Conservation (phyloP, 2,888 invertebrate genomes). For the Augochlorella aurata region DNA sequence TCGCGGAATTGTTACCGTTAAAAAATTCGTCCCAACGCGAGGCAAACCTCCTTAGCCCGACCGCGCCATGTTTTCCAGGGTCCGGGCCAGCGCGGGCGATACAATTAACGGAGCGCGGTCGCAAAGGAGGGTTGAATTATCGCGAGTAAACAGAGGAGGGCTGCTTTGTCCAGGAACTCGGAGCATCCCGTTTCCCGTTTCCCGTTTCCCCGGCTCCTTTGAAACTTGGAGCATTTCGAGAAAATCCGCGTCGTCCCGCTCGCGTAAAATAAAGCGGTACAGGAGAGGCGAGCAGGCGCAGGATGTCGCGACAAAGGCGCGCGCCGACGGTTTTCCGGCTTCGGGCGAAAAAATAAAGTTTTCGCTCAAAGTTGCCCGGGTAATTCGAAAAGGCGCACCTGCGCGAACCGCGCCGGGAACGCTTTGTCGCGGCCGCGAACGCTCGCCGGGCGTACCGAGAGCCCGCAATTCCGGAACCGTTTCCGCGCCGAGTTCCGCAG, state of each 20-base stretch:
- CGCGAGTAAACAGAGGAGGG: slow-evolving; percentile 1
- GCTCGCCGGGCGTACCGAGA: slow-evolving; percentile 23
- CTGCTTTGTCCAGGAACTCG: slow-evolving; percentile 20
- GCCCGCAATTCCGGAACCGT: slow-evolving; percentile 23
- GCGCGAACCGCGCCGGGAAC: slow-evolving; percentile 21
- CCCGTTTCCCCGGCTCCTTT: slow-evolving; percentile 6
- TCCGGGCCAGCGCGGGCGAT: not conserved
- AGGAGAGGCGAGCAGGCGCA: not conserved
- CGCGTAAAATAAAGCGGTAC: slow-evolving; percentile 25
- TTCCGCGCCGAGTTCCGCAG: not conserved
- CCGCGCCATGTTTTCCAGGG: not conserved
- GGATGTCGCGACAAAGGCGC: slow-evolving; percentile 34
- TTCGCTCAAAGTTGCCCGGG: slow-evolving; percentile 46
- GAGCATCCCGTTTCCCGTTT: slow-evolving; percentile 5
- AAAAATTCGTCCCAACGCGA: too few relatives aligned
- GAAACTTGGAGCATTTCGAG: slow-evolving; percentile 31
- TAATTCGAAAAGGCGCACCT: slow-evolving; percentile 43
- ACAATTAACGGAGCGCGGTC: not conserved
- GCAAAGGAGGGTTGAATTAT: not conserved
- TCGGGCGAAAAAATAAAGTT: slow-evolving; percentile 31
- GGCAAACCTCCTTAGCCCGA: too few relatives aligned
- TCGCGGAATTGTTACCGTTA: too few relatives aligned
- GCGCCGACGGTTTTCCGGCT: not conserved
- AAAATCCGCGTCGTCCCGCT: slow-evolving; percentile 11
- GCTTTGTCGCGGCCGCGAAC: slow-evolving; percentile 12